A percentile compares a stretch with the other conserved stretches of the same genome.
Evolutionary conservation across 2,113 vertebrate species (phyloP).

Genomic region (Clarias batrachus): DNA sequence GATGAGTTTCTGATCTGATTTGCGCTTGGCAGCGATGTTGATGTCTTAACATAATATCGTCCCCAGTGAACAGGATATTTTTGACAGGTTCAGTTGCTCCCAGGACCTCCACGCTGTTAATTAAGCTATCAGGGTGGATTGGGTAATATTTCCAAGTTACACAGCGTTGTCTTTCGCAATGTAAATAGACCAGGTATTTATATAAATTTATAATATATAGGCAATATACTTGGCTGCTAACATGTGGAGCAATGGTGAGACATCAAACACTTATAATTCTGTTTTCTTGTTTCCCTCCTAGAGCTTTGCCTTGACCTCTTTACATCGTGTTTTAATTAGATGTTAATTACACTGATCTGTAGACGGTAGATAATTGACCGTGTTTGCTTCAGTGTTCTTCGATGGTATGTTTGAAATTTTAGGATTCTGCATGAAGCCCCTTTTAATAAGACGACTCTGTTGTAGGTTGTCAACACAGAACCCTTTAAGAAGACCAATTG

Average conservation of each 20-base stretch:
- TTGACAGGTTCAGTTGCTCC: background rate
- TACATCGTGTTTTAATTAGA: background rate
- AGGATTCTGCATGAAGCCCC: background rate
- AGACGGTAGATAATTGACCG: background rate
- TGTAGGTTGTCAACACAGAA: background rate
- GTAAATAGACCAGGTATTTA: background rate
- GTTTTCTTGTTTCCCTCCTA: too few species aligned
- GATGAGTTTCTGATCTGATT: slow-evolving; percentile 28
- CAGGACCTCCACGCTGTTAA: too few species aligned
- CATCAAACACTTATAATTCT: background rate
- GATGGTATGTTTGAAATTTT: background rate
- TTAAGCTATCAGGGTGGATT: background rate
- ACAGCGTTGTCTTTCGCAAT: background rate
- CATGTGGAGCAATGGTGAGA: background rate
- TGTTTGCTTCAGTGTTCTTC: background rate
- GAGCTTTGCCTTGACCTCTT: background rate
- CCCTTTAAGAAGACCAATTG: background rate
- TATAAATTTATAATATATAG: background rate
- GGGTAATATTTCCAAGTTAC: background rate
- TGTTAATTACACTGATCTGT: background rate
- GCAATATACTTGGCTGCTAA: background rate
- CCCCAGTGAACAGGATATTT: background rate
- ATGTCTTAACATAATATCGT: background rate
- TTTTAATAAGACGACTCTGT: background rate
- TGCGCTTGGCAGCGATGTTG: background rate